Percentiles rank a stretch among this genome's conserved stretches.
phyloP scores from a whole-genome alignment of 2,888 invertebrate genomes.

The Volucella inanis region DNA sequence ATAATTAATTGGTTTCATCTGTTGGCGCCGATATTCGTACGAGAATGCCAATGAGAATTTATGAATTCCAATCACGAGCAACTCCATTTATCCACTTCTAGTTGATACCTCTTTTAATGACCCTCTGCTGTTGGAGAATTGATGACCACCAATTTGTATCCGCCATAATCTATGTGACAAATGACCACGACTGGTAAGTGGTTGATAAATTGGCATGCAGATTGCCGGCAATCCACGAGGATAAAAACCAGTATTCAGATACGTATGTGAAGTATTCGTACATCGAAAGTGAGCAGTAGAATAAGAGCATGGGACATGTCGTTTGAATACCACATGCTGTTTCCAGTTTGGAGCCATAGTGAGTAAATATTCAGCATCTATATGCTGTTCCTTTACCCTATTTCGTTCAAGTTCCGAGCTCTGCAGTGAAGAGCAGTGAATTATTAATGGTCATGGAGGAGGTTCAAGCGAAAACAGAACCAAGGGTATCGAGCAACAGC shows the following conservation, averaged over 20 bases:
- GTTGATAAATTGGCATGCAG: conserved; percentile 73
- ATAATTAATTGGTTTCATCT: conserved; percentile 32
- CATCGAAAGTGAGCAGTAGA: conserved; percentile 23
- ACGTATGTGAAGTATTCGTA: conserved; percentile 35
- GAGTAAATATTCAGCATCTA: conserved; percentile 28
- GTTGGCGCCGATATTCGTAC: conserved; percentile 51
- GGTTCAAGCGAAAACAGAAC: conserved; percentile 25
- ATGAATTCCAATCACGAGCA: conserved; percentile 60
- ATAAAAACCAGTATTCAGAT: conserved; percentile 47
- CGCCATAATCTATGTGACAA: conserved; percentile 71
- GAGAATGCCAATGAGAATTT: conserved; percentile 57
- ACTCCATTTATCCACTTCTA: conserved; percentile 38
- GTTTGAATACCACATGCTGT: conserved; percentile 54
- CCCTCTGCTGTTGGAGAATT: conserved; percentile 56
- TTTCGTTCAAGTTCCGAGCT: conserved; percentile 38
- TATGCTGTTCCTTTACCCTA: conserved; percentile 41
- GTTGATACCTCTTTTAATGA: conserved; percentile 41
- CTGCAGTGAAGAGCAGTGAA: conserved; percentile 49
- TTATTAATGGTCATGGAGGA: conserved; percentile 71
- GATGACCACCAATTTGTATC: conserved; percentile 69
- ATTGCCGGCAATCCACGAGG: conserved; percentile 33
- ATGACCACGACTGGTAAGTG: conserved; percentile 71
- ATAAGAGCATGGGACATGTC: conserved; percentile 27
- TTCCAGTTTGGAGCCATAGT: conserved; percentile 40
- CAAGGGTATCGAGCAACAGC: conserved; percentile 34